A percentile compares a stretch with the other conserved stretches of the same genome.
phyloP scores from a whole-genome alignment of 1,140 invertebrate genomes.

The Eriocheir sinensis region DNA sequence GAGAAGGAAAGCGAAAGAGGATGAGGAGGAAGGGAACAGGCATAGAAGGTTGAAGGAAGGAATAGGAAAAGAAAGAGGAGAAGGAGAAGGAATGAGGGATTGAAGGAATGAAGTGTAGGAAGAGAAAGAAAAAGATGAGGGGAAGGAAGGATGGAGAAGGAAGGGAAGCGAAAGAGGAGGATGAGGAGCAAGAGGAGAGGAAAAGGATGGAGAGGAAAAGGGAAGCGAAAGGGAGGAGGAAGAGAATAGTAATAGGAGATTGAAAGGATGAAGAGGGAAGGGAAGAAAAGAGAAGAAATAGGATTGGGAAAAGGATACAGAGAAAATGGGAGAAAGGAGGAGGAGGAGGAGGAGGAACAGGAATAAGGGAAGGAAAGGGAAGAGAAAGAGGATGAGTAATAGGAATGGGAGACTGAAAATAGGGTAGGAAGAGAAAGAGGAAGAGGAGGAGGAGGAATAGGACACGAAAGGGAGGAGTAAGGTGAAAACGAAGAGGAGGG shows the following conservation, averaged over 20 bases:
- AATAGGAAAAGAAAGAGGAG: neutral
- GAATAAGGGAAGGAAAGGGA: too few species aligned
- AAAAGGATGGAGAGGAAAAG: neutral
- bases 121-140: neutral
- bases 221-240: neutral
- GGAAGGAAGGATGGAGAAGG: too few species aligned
- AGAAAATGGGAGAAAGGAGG: too few species aligned
- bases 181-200: neutral
- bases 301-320: too few species aligned
- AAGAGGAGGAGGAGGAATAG: too few species aligned
- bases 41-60: neutral
- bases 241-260: neutral
- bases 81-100: conserved; percentile 25
- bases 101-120: neutral
- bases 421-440: too few species aligned
- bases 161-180: too few species aligned
- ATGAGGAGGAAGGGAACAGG: neutral
- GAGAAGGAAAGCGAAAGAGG: neutral
- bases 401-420: too few species aligned
- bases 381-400: neutral
- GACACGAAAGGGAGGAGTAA: too few species aligned
- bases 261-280: too few species aligned
- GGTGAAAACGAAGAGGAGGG: neutral
- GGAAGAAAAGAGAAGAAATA: too few species aligned
- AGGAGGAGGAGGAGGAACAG: too few species aligned